These are phyloP conservation scores for Eucriotettix oculatus DNA, from an alignment of 2,888 invertebrate genomes.

Conservation along the genomic window DNA sequence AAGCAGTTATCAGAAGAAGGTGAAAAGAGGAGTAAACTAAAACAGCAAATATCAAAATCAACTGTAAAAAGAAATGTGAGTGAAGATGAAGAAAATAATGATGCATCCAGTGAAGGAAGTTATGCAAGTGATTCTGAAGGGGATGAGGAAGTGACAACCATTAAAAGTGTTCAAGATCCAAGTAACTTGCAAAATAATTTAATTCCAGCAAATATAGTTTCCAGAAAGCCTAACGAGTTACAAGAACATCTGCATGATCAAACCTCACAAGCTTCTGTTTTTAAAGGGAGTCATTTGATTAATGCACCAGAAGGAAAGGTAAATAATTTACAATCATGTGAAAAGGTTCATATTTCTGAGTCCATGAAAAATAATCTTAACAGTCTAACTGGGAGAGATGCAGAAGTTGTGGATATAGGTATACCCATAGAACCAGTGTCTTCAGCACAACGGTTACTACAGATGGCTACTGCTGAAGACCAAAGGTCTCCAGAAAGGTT, in stretches of 20 bases:
- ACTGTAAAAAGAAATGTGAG: background rate
- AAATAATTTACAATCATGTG: background rate
- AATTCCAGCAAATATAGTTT: background rate
- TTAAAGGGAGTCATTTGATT: no score
- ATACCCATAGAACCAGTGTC: conserved; percentile 1
- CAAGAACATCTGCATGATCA: background rate
- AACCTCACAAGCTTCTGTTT: background rate
- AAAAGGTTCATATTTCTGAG: background rate
- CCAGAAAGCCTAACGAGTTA: background rate
- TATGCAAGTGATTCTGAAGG: conserved; percentile 9
- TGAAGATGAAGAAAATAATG: conserved; percentile 9
- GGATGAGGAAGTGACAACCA: conserved; percentile 5
- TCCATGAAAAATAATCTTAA: background rate
- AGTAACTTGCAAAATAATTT: background rate
- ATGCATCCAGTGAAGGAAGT: conserved; percentile 16
- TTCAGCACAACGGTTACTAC: conserved; percentile 17
- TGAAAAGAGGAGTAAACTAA: conserved; percentile 8
- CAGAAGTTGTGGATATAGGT: background rate
- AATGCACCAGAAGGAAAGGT: background rate
- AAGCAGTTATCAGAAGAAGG: conserved; percentile 26
- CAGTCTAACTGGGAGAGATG: background rate
- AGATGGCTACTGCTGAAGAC: conserved; percentile 16
- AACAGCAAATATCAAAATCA: background rate
- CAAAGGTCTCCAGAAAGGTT: conserved; percentile 7
- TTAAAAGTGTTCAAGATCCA: background rate